A percentile compares a stretch with the other conserved stretches of the same genome.
phyloP scores from a whole-genome alignment of 2,797 vertebrate genomes.

The Mormyrops attenuatus region DNA sequence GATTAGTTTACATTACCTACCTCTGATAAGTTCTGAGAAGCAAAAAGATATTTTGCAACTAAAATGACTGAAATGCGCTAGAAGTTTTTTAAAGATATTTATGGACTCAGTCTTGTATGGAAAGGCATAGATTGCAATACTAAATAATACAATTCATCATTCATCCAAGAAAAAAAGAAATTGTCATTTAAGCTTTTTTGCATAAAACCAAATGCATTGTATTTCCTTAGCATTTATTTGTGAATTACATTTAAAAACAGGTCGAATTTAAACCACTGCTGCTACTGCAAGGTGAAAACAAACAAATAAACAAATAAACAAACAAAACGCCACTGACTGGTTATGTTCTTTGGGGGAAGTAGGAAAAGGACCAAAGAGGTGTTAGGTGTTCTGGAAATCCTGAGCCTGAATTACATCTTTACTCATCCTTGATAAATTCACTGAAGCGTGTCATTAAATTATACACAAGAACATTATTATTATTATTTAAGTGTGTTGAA shows the following conservation, averaged over 20 bases:
- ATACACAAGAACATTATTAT: neutral
- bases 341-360: constrained; percentile 13
- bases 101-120: neutral
- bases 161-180: constrained; percentile 25
- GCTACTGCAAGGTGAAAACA: constrained; percentile 49
- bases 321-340: constrained; percentile 44
- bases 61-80: constrained; percentile 14
- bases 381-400: neutral
- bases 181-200: neutral
- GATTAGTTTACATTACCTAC: constrained; percentile 2
- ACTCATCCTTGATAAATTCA: neutral
- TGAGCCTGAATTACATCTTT: neutral
- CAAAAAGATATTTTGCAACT: constrained; percentile 15
- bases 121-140: constrained; percentile 29
- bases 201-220: constrained; percentile 19
- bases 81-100: neutral
- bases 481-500: neutral
- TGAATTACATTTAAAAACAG: constrained; percentile 33
- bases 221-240: constrained; percentile 45
- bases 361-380: neutral
- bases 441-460: neutral
- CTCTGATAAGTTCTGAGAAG: neutral
- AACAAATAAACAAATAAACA: constrained; percentile 48
- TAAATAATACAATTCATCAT: constrained; percentile 33
- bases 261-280: constrained; percentile 44